A percentile compares a stretch with the other conserved stretches of the same genome.
phyloP scores from a whole-genome alignment of 2,113 vertebrate genomes.

The Leucopternis melanops region DNA sequence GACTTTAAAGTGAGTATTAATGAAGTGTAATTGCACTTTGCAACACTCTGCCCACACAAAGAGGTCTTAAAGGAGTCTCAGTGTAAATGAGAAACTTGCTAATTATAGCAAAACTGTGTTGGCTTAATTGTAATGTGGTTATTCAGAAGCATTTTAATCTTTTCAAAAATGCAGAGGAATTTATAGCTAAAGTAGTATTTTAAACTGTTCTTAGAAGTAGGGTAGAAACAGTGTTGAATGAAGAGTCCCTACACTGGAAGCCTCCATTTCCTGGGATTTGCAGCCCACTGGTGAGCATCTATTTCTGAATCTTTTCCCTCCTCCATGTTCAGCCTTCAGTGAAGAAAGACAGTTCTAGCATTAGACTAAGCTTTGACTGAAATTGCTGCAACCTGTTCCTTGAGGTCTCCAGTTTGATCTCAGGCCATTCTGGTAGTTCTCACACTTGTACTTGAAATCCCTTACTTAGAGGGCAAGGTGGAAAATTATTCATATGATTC shows the following conservation, averaged over 20 bases:
- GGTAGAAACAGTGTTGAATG: not conserved
- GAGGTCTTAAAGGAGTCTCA: not conserved
- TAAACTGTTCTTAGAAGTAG: not conserved
- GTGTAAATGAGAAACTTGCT: not conserved
- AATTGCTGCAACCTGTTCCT: not conserved
- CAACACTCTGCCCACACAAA: not conserved
- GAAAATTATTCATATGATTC: not conserved
- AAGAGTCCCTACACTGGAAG: not conserved
- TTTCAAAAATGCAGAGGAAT: not conserved
- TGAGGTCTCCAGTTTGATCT: not conserved
- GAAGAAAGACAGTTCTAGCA: not conserved
- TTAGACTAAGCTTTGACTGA: not conserved
- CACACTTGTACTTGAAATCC: not conserved
- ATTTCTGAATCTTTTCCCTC: not conserved
- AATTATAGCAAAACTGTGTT: not conserved
- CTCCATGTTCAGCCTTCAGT: not conserved
- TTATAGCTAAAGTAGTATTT: not conserved
- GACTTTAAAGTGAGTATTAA: not conserved
- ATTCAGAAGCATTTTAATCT: not conserved
- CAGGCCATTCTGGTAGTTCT: not conserved
- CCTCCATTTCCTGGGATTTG: not conserved
- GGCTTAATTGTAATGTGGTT: not conserved
- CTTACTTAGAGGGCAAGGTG: not conserved
- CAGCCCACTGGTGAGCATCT: not conserved
- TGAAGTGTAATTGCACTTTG: not conserved